Evolutionary conservation across 1,140 invertebrate genomes (phyloP), one percentile per base, ranked within the genome.

Genomic region (Drosophila biarmipes): DNA sequence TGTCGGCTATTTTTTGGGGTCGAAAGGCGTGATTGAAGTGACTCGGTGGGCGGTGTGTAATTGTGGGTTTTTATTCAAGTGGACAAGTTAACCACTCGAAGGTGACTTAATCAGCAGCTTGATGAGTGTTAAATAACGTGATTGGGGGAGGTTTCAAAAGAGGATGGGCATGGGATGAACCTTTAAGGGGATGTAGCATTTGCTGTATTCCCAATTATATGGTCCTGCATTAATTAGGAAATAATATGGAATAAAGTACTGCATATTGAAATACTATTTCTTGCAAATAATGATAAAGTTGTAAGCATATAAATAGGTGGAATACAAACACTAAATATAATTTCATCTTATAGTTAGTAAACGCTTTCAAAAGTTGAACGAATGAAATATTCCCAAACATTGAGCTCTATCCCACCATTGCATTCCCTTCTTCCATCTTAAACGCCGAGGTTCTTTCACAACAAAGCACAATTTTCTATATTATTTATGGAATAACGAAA

Each of bases 1-100:
- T 89, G 80, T 85, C 57, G 67, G 69, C 66, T 64, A 71, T 72
- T 80, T 82, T 74, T 75, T 49, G 34, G 56, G 55, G 55, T 40
- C 49, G 27, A 24, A 48, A 40, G 43, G 51, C 59, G 42, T 59
- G 54, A 76, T 68, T 79, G 45, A 45, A 75, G 64, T 31, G 24
- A 40, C 21, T 57, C 34, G 40, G 73, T 76, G 43, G 57, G 35
- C 31, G 37, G 38, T 40, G n/a, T 40, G 46, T 67, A 79, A 79
- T 73, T 67, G 56, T 63, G 35, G 72, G 45, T 6, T 71, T 29
- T 29, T 34, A 19, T 64, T 61, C 71, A 63, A 57, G 27, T 46
- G 46, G 45, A 59, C 58, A 59, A 80, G 58, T 63, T 49, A 37
- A 10, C 14, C 58, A 64, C 59, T 74, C 40, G 15, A 66, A 5